Percentiles rank a stretch among this genome's conserved stretches.
Conservation (phyloP, 2,113 vertebrate genomes). For the Erinaceus europaeus region DNA sequence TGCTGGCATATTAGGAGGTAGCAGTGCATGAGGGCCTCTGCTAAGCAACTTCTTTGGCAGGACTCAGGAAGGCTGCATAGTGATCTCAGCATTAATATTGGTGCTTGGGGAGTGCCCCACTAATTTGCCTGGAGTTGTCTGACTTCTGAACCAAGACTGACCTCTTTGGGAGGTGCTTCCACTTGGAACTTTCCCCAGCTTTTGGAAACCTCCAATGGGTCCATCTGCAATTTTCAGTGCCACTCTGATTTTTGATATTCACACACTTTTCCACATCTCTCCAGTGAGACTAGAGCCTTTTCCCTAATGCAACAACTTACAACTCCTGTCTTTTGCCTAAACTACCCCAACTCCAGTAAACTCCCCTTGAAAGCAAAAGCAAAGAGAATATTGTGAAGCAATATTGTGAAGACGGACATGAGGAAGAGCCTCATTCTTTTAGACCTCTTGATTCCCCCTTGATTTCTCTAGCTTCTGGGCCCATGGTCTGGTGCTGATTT, state of each 20-base stretch:
- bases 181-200: neutral
- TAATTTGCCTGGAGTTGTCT: neutral
- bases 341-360: fast-evolving
- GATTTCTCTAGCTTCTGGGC: neutral
- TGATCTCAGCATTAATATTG: neutral
- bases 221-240: neutral
- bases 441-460: neutral
- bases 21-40: neutral
- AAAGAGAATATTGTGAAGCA: neutral
- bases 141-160: neutral
- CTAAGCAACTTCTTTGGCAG: neutral
- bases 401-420: neutral
- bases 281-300: too few species aligned
- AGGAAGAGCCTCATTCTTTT: neutral
- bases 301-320: too few species aligned
- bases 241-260: neutral
- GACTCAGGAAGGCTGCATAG: neutral
- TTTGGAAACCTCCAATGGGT: neutral
- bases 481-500: neutral
- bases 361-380: neutral
- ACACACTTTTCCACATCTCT: too few species aligned
- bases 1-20: neutral
- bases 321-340: too few species aligned
- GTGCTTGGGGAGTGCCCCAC: neutral
- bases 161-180: neutral